Percentiles rank a stretch among this genome's conserved stretches.
phyloP scores from a whole-genome alignment of 2,797 vertebrate species.

The Steatocranus sp. region DNA sequence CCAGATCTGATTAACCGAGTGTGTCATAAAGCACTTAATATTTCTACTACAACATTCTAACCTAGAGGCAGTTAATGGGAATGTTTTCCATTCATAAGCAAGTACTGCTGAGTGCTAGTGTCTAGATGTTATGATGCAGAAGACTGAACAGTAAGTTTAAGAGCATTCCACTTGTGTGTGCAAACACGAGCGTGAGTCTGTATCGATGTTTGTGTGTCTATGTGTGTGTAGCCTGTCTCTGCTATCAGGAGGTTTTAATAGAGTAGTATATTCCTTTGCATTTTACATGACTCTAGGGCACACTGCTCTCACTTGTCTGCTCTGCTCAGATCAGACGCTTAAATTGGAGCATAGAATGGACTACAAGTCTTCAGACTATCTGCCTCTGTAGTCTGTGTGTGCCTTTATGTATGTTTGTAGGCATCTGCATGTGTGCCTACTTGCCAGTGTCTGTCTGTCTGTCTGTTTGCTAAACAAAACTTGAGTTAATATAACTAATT shows the following conservation, averaged over 20 bases:
- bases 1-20: background rate
- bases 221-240: constrained; percentile 11
- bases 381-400: constrained; percentile 26
- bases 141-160: constrained; percentile 30
- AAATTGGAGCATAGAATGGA: constrained; percentile 83
- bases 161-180: constrained; percentile 19
- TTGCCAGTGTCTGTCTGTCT: background rate
- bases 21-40: background rate
- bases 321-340: constrained; percentile 87
- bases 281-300: constrained; percentile 93
- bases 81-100: background rate
- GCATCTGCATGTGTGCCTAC: background rate
- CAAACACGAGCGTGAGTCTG: constrained; percentile 10
- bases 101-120: constrained; percentile 4
- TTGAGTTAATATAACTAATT: background rate
- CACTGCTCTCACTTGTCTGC: constrained; percentile 91
- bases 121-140: constrained; percentile 24
- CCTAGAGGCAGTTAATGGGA: background rate
- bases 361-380: constrained; percentile 69
- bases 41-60: background rate
- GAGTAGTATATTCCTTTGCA: constrained; percentile 87
- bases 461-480: background rate
- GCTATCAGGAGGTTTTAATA: constrained; percentile 77
- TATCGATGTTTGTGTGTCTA: background rate
- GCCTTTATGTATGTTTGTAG: constrained; percentile 3